A percentile compares a stretch with the other conserved stretches of the same genome.
These are phyloP conservation scores for Buceros bicornis DNA, from an alignment of 2,797 vertebrate genomes.

Conservation along the genomic window DNA sequence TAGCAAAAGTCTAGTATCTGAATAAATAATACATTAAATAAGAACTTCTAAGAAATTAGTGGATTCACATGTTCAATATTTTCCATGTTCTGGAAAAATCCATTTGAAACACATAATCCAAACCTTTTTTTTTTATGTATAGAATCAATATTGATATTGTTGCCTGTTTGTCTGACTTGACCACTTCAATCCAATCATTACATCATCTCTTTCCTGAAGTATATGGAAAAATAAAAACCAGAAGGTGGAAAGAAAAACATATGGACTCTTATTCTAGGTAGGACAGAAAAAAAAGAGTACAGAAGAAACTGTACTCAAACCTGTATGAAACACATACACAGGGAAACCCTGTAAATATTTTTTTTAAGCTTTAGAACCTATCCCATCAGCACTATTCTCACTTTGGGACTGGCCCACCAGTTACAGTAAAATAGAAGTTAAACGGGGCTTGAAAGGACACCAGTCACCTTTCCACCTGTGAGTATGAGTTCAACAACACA, in stretches of 20 bases:
- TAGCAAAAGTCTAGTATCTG: neutral
- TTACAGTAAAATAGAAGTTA: neutral
- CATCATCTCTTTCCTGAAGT: neutral
- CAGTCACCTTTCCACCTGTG: neutral
- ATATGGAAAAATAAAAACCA: neutral
- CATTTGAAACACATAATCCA: neutral
- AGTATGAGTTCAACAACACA: neutral
- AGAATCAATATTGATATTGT: neutral
- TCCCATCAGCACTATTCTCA: neutral
- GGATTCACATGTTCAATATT: neutral
- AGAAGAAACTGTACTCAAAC: neutral
- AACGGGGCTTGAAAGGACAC: neutral
- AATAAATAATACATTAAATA: neutral
- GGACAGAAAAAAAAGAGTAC: neutral
- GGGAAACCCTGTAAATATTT: neutral
- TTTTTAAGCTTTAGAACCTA: neutral
- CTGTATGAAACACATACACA: rapidly evolving
- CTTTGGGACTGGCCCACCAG: neutral
- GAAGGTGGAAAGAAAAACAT: neutral
- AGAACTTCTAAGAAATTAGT: neutral
- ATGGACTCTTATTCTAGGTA: neutral
- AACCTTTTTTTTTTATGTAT: neutral
- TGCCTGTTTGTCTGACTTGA: neutral
- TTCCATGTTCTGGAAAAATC: neutral
- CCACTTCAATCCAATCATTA: neutral